Percentiles rank a stretch among this genome's conserved stretches.
Evolutionary conservation across 2,113 vertebrate genomes (phyloP).

Genomic region (Crotalus viridis): DNA sequence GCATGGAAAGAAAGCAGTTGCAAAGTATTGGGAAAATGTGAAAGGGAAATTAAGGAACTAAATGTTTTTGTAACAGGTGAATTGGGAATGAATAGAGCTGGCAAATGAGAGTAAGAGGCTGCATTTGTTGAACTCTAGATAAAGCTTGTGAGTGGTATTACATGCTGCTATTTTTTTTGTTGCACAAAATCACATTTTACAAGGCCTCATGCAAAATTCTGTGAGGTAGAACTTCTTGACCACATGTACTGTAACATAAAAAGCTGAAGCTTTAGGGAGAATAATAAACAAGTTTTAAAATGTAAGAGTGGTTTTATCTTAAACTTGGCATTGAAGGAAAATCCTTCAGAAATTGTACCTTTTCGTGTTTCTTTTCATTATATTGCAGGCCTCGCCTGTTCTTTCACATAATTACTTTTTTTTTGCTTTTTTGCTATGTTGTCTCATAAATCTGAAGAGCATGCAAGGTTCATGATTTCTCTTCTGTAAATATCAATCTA

Average conservation of each 20-base stretch:
- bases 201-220: background rate
- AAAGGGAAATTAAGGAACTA: too few species aligned
- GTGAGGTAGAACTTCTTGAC: background rate
- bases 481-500: constrained; percentile 42
- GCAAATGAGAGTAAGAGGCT: too few species aligned
- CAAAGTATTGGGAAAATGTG: too few species aligned
- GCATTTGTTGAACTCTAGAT: too few species aligned
- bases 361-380: background rate
- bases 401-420: background rate
- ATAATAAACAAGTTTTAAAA: background rate
- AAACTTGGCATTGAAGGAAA: background rate
- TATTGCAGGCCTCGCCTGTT: constrained; percentile 7
- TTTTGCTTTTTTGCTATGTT: background rate
- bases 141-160: too few species aligned
- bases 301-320: background rate
- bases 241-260: background rate
- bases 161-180: background rate
- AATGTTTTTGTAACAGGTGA: too few species aligned
- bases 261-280: background rate
- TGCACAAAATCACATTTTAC: background rate
- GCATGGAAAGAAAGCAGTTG: too few species aligned
- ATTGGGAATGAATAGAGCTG: too few species aligned
- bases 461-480: constrained; percentile 6
- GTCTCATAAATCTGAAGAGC: constrained; percentile 10
- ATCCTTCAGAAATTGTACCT: background rate